Evolutionary conservation across 2,113 vertebrate genomes (phyloP), one percentile per base, ranked within the genome.

Genomic region (Tylochromis polylepis): DNA sequence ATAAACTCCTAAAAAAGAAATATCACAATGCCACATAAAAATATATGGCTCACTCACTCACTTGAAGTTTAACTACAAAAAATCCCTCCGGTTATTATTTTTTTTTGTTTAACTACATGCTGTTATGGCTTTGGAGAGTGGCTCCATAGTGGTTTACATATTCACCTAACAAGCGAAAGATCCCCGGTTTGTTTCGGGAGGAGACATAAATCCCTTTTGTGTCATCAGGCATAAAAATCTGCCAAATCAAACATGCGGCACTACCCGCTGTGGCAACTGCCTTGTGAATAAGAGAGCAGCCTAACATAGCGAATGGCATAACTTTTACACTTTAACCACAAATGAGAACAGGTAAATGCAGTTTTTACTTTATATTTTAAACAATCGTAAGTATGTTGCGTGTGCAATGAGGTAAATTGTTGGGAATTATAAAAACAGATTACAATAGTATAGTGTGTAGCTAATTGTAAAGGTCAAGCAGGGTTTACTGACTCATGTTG

Each of bases 71-170:
- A 67, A 38, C 62, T 67, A 67, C 20, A 41, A 41, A 67, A 67
- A 22, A 41, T 41, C 3, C 20, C 11, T 41, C 36, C 2, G 0
- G 1, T 62, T 38, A 38, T 67, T 65, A 38, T 11, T 43, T 41
- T 22, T 24, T 67, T 67, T 8, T 70, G n/a, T 1, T 70, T 70
- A 70, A 43, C 36, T 24, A 43, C 12, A 70, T 70, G n/a, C 8
- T 38, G 60, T 67, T 2, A 38, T 1, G 60, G 60, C 60, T 67
- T 67, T 38, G 60, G 18, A 38, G 60, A 22, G 60, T 14, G 2
- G 60, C 20, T 67, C 20, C 20, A 67, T 67, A 22, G 34, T 67
- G 5, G 38, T 38, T 38, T 67, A 38, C 60, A 67, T 14, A 67
- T 38, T 67, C 4, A 67, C 34, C 62, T 14, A 67, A 38, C 34